Percentiles rank a stretch among this genome's conserved stretches.
Conservation (phyloP, 2,113 vertebrate genomes). For the Apistogramma diplotaenia region DNA sequence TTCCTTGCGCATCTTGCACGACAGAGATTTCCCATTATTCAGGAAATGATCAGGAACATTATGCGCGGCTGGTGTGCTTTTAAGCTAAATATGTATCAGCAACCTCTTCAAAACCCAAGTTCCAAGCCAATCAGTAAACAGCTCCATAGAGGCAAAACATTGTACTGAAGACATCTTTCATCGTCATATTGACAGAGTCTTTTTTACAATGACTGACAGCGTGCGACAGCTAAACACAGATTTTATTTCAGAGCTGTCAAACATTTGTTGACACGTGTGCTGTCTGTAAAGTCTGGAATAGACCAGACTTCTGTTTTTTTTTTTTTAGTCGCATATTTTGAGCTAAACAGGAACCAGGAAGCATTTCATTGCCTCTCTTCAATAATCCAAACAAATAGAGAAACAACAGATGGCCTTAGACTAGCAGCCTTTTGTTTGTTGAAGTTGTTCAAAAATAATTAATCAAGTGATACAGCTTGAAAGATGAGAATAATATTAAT, state of each 20-base stretch:
- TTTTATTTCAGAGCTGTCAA: slow-evolving; percentile 64
- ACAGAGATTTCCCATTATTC: not conserved
- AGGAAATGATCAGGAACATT: not conserved
- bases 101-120: slow-evolving; percentile 11
- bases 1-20: not conserved
- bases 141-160: slow-evolving; percentile 32
- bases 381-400: slow-evolving; percentile 42
- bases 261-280: slow-evolving; percentile 50
- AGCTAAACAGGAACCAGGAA: not conserved
- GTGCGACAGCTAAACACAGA: slow-evolving; percentile 52
- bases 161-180: slow-evolving; percentile 39
- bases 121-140: slow-evolving; percentile 38
- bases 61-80: not conserved
- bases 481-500: slow-evolving; percentile 41
- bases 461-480: slow-evolving; percentile 36
- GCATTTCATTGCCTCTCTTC: not conserved
- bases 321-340: not conserved
- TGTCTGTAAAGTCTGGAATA: slow-evolving; percentile 48
- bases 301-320: slow-evolving; percentile 19
- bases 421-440: slow-evolving; percentile 9
- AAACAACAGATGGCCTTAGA: slow-evolving; percentile 36
- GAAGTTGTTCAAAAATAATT: slow-evolving; percentile 39
- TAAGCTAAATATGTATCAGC: slow-evolving; percentile 22
- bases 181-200: slow-evolving; percentile 38
- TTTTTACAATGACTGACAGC: slow-evolving; percentile 62